A percentile compares a stretch with the other conserved stretches of the same genome.
phyloP scores from a whole-genome alignment of 2,113 vertebrate genomes.

The Sclerurus mexicanus region DNA sequence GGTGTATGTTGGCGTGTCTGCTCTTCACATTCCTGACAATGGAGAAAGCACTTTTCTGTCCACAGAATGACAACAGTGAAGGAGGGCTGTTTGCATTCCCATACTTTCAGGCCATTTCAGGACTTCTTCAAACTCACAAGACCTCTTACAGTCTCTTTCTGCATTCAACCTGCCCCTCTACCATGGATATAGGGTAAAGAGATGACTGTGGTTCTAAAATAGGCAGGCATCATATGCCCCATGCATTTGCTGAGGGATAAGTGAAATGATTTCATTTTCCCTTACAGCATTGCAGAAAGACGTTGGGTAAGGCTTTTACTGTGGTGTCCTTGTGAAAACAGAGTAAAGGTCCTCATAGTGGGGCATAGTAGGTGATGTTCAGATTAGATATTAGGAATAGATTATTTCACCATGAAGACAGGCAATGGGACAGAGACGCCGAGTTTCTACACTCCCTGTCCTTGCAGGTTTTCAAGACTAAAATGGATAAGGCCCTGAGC shows the following conservation, averaged over 20 bases:
- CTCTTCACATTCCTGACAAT: not conserved
- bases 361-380: not conserved
- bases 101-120: not conserved
- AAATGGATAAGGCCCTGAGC: not conserved
- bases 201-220: not conserved
- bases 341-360: not conserved
- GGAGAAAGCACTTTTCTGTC: not conserved
- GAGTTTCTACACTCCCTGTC: not conserved
- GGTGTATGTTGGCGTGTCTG: not conserved
- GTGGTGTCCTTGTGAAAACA: not conserved
- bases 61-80: not conserved
- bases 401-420: not conserved
- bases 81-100: not conserved
- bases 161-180: not conserved
- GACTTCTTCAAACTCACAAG: not conserved
- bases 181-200: not conserved
- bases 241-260: accelerated
- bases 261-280: not conserved
- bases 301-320: not conserved
- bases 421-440: not conserved
- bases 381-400: not conserved
- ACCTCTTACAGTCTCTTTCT: not conserved
- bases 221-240: not conserved
- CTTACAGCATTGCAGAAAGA: not conserved
- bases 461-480: not conserved